These are phyloP conservation scores for Drosophila niveifrons DNA, from an alignment of 2,888 invertebrate species.

Conservation along the genomic window DNA sequence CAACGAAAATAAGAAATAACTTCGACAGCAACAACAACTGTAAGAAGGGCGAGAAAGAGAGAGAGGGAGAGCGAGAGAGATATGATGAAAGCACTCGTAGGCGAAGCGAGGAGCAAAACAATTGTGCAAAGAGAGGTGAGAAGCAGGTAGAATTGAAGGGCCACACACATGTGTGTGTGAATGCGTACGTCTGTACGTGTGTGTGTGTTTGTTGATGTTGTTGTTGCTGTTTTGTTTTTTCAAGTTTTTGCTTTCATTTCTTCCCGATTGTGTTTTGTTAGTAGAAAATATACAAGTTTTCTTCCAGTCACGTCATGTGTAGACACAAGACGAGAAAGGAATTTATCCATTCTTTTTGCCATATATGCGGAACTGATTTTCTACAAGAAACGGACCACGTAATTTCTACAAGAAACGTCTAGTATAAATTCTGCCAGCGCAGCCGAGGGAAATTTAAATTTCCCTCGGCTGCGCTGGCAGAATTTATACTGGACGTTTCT, in stretches of 20 bases:
- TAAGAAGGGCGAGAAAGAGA: neutral
- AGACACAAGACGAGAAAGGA: no score
- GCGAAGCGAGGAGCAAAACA: slow-evolving; percentile 1
- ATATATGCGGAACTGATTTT: no score
- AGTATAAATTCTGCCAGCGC: no score
- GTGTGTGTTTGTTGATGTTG: slow-evolving; percentile 14
- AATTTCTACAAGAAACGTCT: no score
- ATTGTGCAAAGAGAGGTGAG: neutral
- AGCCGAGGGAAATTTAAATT: no score
- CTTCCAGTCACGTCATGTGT: no score
- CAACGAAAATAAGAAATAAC: slow-evolving; percentile 7
- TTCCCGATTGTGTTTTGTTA: no score
- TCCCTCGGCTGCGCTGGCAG: no score
- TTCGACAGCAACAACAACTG: neutral
- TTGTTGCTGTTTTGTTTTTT: slow-evolving; percentile 24
- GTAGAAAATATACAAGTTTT: no score
- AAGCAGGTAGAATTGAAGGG: neutral
- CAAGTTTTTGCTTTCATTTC: slow-evolving; percentile 26
- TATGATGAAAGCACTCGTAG: neutral
- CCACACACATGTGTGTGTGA: neutral
- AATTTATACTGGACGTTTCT: no score
- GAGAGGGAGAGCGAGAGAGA: slow-evolving; percentile 8
- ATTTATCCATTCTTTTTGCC: no score
- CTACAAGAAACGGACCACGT: no score
- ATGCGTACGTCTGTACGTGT: neutral